Evolutionary conservation across 2,888 invertebrate genomes (phyloP).

Genomic region (Nasonovia ribisnigri): DNA sequence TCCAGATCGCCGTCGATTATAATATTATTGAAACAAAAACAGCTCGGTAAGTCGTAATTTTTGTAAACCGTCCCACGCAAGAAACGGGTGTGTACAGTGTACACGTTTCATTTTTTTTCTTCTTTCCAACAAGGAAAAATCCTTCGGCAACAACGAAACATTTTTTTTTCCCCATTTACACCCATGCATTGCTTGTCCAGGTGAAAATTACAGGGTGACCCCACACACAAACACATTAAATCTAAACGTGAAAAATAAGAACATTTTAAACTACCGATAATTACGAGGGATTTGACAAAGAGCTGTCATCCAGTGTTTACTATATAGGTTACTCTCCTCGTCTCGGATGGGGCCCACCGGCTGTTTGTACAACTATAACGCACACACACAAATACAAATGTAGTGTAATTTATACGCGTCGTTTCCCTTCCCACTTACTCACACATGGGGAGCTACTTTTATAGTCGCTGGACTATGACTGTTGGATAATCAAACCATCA

Average conservation of each 20-base stretch:
- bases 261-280: slow-evolving; percentile 49
- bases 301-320: slow-evolving; percentile 30
- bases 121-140: slow-evolving; percentile 45
- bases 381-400: background rate
- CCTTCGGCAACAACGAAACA: slow-evolving; percentile 52
- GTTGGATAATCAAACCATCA: slow-evolving; percentile 55
- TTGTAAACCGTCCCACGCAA: slow-evolving; percentile 55
- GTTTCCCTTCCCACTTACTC: background rate
- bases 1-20: slow-evolving; percentile 60
- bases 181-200: background rate
- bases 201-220: slow-evolving; percentile 52
- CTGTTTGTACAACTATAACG: slow-evolving; percentile 53
- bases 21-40: slow-evolving; percentile 55
- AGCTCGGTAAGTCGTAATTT: slow-evolving; percentile 46
- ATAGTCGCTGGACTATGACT: slow-evolving; percentile 21
- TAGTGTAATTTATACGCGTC: background rate
- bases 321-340: background rate
- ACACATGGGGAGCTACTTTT: slow-evolving; percentile 19
- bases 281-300: slow-evolving; percentile 40
- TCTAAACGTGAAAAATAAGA: slow-evolving; percentile 22
- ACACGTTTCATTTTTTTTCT: slow-evolving; percentile 20
- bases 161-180: background rate
- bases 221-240: background rate
- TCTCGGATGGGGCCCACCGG: slow-evolving; percentile 3
- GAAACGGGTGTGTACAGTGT: slow-evolving; percentile 38